These are phyloP conservation scores for Equus quagga DNA, from an alignment of 2,113 vertebrate genomes.

Conservation along the genomic window DNA sequence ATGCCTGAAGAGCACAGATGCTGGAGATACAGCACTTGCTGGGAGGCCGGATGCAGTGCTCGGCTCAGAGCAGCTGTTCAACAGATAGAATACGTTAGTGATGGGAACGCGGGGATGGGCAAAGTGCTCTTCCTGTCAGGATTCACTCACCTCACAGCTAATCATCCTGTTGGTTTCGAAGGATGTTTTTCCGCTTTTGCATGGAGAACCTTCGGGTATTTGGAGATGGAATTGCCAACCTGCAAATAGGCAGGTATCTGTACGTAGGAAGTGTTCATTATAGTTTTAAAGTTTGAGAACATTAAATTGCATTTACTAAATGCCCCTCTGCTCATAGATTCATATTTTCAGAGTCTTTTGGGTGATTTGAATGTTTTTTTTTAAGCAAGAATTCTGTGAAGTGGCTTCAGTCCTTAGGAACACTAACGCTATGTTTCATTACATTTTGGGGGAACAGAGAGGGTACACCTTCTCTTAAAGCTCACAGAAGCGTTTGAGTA, in stretches of 20 bases:
- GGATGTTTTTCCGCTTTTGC: not conserved
- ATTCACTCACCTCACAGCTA: not conserved
- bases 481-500: not conserved
- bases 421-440: not conserved
- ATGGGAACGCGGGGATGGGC: not conserved
- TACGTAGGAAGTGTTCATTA: not conserved
- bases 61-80: not conserved
- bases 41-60: not conserved
- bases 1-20: not conserved
- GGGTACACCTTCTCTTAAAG: not conserved
- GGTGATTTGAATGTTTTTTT: not conserved
- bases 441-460: not conserved
- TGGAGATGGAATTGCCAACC: not conserved
- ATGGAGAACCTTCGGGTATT: not conserved
- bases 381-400: not conserved
- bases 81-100: not conserved
- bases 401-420: not conserved
- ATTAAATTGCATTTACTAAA: constrained; percentile 44
- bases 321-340: not conserved
- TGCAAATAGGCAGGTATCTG: not conserved
- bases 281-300: not conserved
- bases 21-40: not conserved
- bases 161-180: not conserved
- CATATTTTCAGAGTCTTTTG: not conserved
- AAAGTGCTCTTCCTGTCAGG: not conserved